A percentile compares a stretch with the other conserved stretches of the same genome.
These are phyloP conservation scores for Anguilla japonica DNA, from an alignment of 2,113 vertebrate species.

Conservation along the genomic window DNA sequence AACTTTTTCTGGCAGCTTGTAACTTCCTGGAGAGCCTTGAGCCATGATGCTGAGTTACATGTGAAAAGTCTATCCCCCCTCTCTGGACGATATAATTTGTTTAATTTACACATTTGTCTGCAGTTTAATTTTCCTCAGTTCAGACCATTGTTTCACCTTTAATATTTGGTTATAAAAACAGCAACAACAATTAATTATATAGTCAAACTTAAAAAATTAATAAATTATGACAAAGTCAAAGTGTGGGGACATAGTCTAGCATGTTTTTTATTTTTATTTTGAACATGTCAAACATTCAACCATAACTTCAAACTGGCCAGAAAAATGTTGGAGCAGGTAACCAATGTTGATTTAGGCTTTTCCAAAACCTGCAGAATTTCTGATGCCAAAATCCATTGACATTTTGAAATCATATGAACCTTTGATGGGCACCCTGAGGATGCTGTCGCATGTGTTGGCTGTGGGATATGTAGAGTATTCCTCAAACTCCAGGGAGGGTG, in stretches of 20 bases:
- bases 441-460: slow-evolving; percentile 22
- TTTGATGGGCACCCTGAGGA: slow-evolving; percentile 15
- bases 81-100: too few species aligned
- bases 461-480: slow-evolving; percentile 12
- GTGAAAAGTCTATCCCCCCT: too few species aligned
- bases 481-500: neutral
- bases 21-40: neutral
- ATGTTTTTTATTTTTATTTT: neutral
- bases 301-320: neutral
- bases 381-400: slow-evolving; percentile 31
- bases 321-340: too few species aligned
- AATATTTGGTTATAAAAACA: too few species aligned
- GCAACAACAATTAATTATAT: too few species aligned
- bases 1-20: slow-evolving; percentile 13
- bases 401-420: slow-evolving; percentile 26
- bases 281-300: neutral
- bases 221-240: neutral
- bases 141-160: neutral
- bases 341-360: slow-evolving; percentile 8
- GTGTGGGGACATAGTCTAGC: neutral
- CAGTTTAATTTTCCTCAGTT: too few species aligned
- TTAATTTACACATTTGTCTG: neutral
- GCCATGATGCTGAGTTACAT: neutral
- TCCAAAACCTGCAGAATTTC: slow-evolving; percentile 36
- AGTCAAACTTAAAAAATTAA: too few species aligned